phyloP scores from a whole-genome alignment of 2,888 invertebrate genomes.

The Griposia aprilina region DNA sequence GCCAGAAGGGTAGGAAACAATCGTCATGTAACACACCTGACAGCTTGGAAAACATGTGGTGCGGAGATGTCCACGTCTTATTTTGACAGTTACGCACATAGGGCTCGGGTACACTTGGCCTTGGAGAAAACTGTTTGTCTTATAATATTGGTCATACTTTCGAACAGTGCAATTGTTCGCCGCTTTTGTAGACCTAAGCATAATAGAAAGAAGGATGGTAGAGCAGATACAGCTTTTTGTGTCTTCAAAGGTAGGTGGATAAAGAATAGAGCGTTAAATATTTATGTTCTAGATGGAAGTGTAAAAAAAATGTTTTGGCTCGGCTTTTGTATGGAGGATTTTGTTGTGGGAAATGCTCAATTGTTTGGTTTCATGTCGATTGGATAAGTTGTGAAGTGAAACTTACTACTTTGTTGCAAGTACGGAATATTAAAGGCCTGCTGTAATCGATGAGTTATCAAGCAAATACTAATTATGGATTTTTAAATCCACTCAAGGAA shows the following conservation, averaged over 20 bases:
- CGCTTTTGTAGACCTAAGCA: not conserved
- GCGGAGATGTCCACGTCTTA: not conserved
- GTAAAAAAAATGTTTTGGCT: not conserved
- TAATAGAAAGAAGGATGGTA: not conserved
- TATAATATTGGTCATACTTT: not conserved
- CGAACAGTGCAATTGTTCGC: not conserved
- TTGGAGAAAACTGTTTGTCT: not conserved
- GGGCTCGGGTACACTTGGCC: not conserved
- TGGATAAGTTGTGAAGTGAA: not conserved
- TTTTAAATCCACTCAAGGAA: conserved; percentile 20
- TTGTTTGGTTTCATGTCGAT: conserved; percentile 13
- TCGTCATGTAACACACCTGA: conserved; percentile 39
- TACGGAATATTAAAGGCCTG: conserved; percentile 8
- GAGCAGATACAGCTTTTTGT: not conserved
- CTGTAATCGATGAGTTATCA: conserved; percentile 16
- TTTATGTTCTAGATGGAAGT: not conserved
- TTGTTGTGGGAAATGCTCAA: not conserved
- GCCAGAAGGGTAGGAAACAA: conserved; percentile 70
- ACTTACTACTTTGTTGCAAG: conserved; percentile 17
- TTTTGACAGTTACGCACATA: conserved; percentile 13
- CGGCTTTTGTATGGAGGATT: not conserved
- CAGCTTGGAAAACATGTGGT: conserved; percentile 36
- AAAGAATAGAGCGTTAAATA: not conserved
- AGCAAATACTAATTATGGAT: conserved; percentile 16
- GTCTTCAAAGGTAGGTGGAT: not conserved